Evolutionary conservation across 2,888 invertebrate genomes (phyloP), one percentile per base, ranked within the genome.

Genomic region (Crepidodera aurea): DNA sequence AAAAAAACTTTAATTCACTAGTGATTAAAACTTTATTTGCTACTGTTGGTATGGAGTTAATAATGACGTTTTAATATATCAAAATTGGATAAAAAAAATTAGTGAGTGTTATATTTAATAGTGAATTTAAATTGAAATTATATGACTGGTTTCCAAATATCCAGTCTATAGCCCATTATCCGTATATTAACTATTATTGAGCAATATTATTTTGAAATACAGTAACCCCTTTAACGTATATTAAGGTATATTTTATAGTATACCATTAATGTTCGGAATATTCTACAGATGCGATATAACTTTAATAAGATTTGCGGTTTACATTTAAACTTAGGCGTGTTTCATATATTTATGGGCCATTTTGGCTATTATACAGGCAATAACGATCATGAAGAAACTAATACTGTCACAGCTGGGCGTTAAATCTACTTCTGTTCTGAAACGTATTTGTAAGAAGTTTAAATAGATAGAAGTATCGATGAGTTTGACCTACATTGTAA

Each of bases 311-410:
- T 27, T n/a, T n/a, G 19, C 39, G 25, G 53, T 40, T 25, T 40
- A 40, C 18, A 40, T 40, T 40, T 27, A 53, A 53, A 53, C 40
- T 8, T 3, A 10, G 16, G 18, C 40, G 22, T 40, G 53, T 53
- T 16, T 53, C 53, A 29, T 16, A 10, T 40, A 53, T 53, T 53
- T 53, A 53, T 53, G 53, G 53, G 40, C 53, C 13, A 53, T 53
- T 53, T 25, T 27, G 15, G 27, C 10, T n/a, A 39, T 53, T 53
- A 53, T 27, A 12, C 13, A 37, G 27, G 15, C 53, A 53, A 16
- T 53, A 53, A 53, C 39, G 7, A n/a, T 25, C 27, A 13, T 27
- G 15, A 27, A 40, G 15, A 53, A 40, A 50, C 18, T 46, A 50
- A 27, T 46, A 50, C 16, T 32, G 16, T 2, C 16, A 29, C 29